phyloP scores from a whole-genome alignment of 2,113 vertebrate genomes.

The Cheirogaleus medius region DNA sequence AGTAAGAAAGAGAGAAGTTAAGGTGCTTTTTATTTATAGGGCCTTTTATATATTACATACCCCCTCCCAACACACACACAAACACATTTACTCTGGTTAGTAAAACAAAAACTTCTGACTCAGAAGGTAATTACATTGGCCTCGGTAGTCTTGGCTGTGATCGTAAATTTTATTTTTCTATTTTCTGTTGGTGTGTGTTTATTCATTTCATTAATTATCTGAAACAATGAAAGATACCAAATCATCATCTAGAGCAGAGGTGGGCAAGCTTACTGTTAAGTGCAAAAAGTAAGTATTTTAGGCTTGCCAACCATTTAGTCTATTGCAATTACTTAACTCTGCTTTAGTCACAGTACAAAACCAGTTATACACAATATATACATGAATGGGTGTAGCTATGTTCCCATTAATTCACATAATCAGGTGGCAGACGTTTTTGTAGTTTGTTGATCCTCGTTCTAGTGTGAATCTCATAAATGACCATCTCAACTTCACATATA shows the following conservation, averaged over 20 bases:
- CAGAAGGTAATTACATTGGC: neutral
- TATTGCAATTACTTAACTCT: neutral
- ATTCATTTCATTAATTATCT: slow-evolving; percentile 27
- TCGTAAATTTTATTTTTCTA: neutral
- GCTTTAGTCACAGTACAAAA: neutral
- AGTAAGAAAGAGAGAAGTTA: neutral
- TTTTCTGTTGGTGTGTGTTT: neutral
- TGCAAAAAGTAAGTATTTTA: neutral
- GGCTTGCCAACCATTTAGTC: neutral
- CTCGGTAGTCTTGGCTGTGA: neutral
- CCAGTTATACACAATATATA: neutral
- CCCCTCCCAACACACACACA: too few species aligned
- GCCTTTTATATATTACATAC: neutral
- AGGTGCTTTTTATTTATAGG: neutral
- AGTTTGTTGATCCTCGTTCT: neutral
- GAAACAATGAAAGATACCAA: slow-evolving; percentile 19
- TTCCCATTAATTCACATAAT: neutral
- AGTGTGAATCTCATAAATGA: neutral
- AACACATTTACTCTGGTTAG: neutral
- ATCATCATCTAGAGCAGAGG: neutral
- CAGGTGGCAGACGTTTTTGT: neutral
- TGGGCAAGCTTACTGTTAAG: neutral
- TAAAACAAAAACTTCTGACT: slow-evolving; percentile 17
- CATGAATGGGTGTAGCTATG: neutral
- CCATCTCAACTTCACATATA: neutral